Base-by-base conservation (phyloP, 2,888 invertebrate genomes). In the Pseudoips prasinana region DNA sequence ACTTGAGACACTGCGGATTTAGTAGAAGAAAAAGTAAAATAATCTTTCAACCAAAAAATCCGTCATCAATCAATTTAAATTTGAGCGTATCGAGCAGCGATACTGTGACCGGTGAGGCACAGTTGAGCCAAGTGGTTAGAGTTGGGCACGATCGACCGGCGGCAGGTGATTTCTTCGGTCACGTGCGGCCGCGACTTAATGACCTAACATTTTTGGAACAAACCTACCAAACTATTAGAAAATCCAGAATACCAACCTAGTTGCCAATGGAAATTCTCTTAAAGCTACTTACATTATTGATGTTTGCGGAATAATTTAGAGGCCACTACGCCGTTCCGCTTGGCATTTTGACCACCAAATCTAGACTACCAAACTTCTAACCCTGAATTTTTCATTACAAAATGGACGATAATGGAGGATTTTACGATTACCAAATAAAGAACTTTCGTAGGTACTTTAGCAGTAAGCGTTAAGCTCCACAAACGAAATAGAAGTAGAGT, bases 111-210 rank as follows among this genome's bases (percentile, higher is more conserved):
- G n/a, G n/a, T n/a, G n/a, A n/a, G n/a, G n/a, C n/a, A n/a, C n/a
- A n/a, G n/a, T n/a, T n/a, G n/a, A n/a, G n/a, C n/a, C n/a, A n/a
- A n/a, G n/a, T n/a, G n/a, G n/a, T n/a, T n/a, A n/a, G n/a, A n/a
- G n/a, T n/a, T n/a, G n/a, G n/a, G n/a, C n/a, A n/a, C n/a, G n/a
- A n/a, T n/a, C n/a, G n/a, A n/a, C 14, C 62, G 55, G 58, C 54
- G 64, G 70, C 78, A 78, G 79, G 71, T 79, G 79, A n/a, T n/a
- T n/a, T n/a, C 62, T 48, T 54, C 66, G 56, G 75, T 76, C 77
- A 79, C 79, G 77, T 74, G 65, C 72, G 58, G 39, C 55, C 47
- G 53, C 62, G 57, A 64, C 62, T 57, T 64, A 69, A 73, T 65
- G 58, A 69, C 62, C 62, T 44, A 46, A 58, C 59, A 58, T 70